phyloP scores from a whole-genome alignment of 2,113 vertebrate species.

The human region GRCh38 chr7:139927501-139928000 shows the following conservation, averaged over 20 bases:
- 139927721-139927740: background rate
- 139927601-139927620: background rate
- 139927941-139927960: background rate
- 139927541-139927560: too few species aligned
- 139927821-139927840: background rate
- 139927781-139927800: background rate
- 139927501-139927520: too few species aligned
- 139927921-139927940: background rate
- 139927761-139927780: background rate
- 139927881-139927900: background rate
- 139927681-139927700: background rate
- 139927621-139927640: background rate
- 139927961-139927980: background rate
- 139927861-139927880: background rate
- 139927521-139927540: too few species aligned
- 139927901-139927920: background rate
- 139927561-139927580: too few species aligned
- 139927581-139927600: too few species aligned
- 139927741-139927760: background rate
- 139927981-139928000: background rate
- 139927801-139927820: background rate
- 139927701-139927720: background rate
- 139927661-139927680: background rate
- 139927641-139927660: background rate
- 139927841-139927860: background rate